phyloP scores from a whole-genome alignment of 2,113 vertebrate species.

The Etheostoma spectabile region DNA sequence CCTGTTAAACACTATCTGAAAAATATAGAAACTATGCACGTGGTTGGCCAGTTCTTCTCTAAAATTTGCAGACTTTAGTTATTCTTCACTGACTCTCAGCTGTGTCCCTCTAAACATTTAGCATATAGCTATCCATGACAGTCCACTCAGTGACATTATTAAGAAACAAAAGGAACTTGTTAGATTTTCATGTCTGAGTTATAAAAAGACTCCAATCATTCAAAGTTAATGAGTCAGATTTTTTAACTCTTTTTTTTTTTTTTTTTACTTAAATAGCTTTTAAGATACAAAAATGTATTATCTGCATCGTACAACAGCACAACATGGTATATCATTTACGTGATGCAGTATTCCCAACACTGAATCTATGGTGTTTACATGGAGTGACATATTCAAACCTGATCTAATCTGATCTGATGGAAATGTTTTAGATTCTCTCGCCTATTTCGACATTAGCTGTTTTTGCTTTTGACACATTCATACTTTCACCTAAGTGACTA shows the following conservation, averaged over 20 bases:
- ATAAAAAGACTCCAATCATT: not conserved
- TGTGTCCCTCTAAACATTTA: constrained; percentile 4
- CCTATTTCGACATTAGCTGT: not conserved
- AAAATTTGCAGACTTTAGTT: not conserved
- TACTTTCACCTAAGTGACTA: not conserved
- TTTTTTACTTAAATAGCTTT: not conserved
- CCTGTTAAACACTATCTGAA: not conserved
- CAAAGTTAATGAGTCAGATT: not conserved
- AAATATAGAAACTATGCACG: not conserved
- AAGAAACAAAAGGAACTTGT: constrained; percentile 3
- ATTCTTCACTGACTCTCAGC: not conserved
- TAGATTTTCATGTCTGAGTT: not conserved
- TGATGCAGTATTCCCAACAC: not conserved
- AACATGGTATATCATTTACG: not conserved
- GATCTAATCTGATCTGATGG: not conserved
- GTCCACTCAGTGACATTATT: constrained; percentile 8
- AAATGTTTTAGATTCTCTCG: not conserved
- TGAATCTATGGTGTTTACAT: not conserved
- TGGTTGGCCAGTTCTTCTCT: not conserved
- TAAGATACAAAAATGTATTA: not conserved
- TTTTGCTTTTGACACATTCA: not conserved
- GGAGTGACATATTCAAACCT: not conserved
- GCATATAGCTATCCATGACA: not conserved
- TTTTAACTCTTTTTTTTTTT: too few species aligned
- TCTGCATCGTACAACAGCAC: not conserved